Percentiles rank a stretch among this genome's conserved stretches.
These are phyloP conservation scores for Drosophila persimilis DNA, from an alignment of 1,140 invertebrate species.

Conservation along the genomic window DNA sequence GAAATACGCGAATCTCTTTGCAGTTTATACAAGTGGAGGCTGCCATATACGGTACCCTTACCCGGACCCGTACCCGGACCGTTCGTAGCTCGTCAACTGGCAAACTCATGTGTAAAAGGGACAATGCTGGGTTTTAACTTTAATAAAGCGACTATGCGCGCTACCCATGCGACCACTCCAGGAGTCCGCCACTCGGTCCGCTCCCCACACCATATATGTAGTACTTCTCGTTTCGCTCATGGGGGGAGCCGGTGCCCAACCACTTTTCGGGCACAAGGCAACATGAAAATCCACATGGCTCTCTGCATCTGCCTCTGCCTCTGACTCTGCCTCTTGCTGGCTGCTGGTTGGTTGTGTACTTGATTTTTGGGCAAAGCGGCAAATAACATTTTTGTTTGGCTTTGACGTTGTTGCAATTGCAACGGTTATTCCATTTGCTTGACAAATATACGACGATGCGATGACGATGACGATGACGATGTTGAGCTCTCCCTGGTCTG, in stretches of 20 bases:
- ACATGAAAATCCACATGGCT: slow-evolving; percentile 45
- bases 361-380: slow-evolving; percentile 80
- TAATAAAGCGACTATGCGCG: slow-evolving; percentile 74
- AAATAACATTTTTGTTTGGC: slow-evolving; percentile 81
- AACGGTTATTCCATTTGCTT: slow-evolving; percentile 80
- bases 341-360: slow-evolving; percentile 65
- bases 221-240: background rate
- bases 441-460: slow-evolving; percentile 72
- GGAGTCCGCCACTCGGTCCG: background rate
- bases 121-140: slow-evolving; percentile 76
- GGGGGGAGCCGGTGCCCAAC: slow-evolving; percentile 1
- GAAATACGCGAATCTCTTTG: slow-evolving; percentile 51
- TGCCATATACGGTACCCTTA: background rate
- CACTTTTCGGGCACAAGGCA: slow-evolving; percentile 24
- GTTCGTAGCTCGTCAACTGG: slow-evolving; percentile 49
- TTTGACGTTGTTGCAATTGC: slow-evolving; percentile 80
- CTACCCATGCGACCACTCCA: background rate
- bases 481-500: background rate
- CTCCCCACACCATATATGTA: background rate
- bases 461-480: slow-evolving; percentile 4
- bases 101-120: slow-evolving; percentile 75
- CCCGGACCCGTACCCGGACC: slow-evolving; percentile 6
- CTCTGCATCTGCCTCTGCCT: background rate
- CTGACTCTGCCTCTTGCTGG: background rate
- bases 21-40: slow-evolving; percentile 52